Base-by-base conservation (phyloP, 2,888 invertebrate species). In the Drosophila paranaensis region DNA sequence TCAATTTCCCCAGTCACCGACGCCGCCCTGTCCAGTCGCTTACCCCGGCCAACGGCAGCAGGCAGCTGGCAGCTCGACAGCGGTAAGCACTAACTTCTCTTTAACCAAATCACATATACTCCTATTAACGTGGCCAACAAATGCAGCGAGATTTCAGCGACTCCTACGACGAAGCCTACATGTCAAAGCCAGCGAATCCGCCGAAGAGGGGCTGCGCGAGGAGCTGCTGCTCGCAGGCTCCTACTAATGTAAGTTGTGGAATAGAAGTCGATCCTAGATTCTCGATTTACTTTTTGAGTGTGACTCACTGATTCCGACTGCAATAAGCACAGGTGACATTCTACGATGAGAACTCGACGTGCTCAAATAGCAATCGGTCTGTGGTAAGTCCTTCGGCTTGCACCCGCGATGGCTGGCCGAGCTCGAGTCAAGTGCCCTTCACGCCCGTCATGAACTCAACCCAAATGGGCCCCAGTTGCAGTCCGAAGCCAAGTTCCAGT, bases 151-250 rank as follows among this genome's bases (percentile, higher is more conserved):
- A 56, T 1, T 13, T n/a, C 1, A 1, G 0, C 14, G 13, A 58
- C 13, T 2, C 60, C 0, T 60, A 25, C 20, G 39, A 79, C 35
- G 53, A 54, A 10, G 71, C 70, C 6, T 79, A 68, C n/a, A 25
- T 61, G 57, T 53, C 60, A 9, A 27, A 54, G 30, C 64, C 67
- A 0, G 4, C 6, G 6, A 16, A n/a, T 6, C 39, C 10, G 40
- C n/a, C 33, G 4, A 39, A 25, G 51, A 53, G 11, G 13, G 6
- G 30, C 6, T 60, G 25, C 3, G 2, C 14, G 16, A 27, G 40
- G 1, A 27, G 2, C 2, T 20, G 20, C 20, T 20, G 3, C 11
- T 1, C 3, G 33, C 64, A 54, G 30, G 3, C 27, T 27, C 13
- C 8, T 4, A 3, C 33, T 11, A 60, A 60, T 43, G 70, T 62